Evolutionary conservation across 1,140 invertebrate genomes (phyloP), one percentile per base, ranked within the genome.

Genomic region (Caenorhabditis remanei): DNA sequence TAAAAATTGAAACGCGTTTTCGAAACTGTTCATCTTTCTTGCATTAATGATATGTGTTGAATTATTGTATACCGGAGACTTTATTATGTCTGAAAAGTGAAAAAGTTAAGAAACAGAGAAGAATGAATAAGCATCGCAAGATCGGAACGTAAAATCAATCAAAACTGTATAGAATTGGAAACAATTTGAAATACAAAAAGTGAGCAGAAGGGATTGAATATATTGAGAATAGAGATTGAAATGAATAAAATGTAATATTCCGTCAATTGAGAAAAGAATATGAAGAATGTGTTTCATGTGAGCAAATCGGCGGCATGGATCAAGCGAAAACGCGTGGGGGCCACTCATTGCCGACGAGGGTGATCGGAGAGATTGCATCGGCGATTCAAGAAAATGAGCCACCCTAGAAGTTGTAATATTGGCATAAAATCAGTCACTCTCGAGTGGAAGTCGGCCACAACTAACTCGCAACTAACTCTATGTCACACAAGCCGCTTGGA

Each of bases 281-380:
- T 79, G 71, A 79, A 79, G 71, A 79, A 79, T 79, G 71, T 79
- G 71, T 79, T 79, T 79, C 71, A 79, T 79, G 71, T 79, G 71
- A 79, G 71, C 71, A 79, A 79, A 79, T 79, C 71, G 46, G 71
- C 71, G 71, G 71, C 71, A 79, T 79, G 71, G 71, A 79, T 79
- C 71, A 79, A 79, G 71, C 71, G 71, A 79, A 71, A 79, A 79
- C 71, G 71, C 71, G 71, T 79, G 71, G 71, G 71, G 71, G 71
- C 71, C 71, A 79, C 71, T 53, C 71, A 50, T 79, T 79, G 65
- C 65, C 65, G 65, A 43, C 41, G 65, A 71, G 71, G 71, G 71
- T 50, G 71, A 79, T 79, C 41, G 67, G 50, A 16, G 16, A 9
- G 50, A 16, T 32, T 9, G 61, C 71, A 79, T 50, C 71, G 71